Conservation (phyloP, 2,888 invertebrate species). For the Caenorhabditis sp. region DNA sequence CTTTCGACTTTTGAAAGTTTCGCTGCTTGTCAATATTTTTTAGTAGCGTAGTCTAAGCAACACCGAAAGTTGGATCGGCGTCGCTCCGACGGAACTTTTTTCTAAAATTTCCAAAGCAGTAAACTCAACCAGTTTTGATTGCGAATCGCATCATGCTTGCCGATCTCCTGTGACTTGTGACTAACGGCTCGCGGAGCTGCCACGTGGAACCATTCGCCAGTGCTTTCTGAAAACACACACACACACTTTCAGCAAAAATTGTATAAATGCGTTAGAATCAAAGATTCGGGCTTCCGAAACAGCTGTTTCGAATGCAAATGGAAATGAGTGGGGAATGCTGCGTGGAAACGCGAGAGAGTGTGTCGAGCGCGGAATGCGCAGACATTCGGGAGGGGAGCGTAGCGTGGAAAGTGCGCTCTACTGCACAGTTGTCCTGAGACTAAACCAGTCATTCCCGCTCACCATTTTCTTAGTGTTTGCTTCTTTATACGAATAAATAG, state of each 20-base stretch:
- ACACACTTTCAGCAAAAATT: too few relatives aligned
- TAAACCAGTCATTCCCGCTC: constrained; percentile 21
- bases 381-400: background rate
- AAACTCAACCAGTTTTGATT: constrained; percentile 10
- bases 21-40: too few relatives aligned
- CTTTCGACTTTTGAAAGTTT: too few relatives aligned
- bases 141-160: constrained; percentile 19
- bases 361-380: constrained; percentile 33
- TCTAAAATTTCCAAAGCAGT: background rate
- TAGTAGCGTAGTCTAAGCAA: too few relatives aligned
- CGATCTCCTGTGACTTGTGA: background rate
- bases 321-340: constrained; percentile 2
- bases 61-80: too few relatives aligned
- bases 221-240: constrained; percentile 12
- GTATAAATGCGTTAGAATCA: background rate
- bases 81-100: too few relatives aligned
- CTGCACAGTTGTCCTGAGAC: background rate
- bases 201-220: constrained; percentile 46
- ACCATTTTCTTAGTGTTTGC: constrained; percentile 10
- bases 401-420: constrained; percentile 16
- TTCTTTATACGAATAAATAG: background rate
- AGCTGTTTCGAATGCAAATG: too few relatives aligned
- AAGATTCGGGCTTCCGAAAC: too few relatives aligned
- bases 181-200: constrained; percentile 15
- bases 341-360: constrained; percentile 36